Base-by-base conservation (phyloP, 2,797 vertebrate species). In the Pithecia hirsuta region DNA sequence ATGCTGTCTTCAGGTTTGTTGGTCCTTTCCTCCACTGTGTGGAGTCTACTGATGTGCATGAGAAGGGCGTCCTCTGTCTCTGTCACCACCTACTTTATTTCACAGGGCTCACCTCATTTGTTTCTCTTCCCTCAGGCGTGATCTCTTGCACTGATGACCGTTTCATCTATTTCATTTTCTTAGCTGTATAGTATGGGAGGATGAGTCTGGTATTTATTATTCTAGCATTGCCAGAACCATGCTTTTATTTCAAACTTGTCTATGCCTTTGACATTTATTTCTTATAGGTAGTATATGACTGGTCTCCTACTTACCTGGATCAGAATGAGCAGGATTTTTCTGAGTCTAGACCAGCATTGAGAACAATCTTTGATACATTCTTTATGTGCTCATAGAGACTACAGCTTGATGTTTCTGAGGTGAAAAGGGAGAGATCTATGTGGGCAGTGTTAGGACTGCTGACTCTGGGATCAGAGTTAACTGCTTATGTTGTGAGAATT, bases 31-130 rank as follows among this genome's bases (percentile, higher is more conserved):
- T 85, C 13, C 11, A 9, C 50, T 5, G 26, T 48, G 22, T 12
- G 24, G 50, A 30, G 4, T 33, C 39, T 33, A 9, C 33, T 48
- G 12, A 11, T 30, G 61, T 7, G 30, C 33, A 20, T 26, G 19
- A 36, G 24, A 28, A 72, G 30, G 22, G 36, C 1, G 2, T 20
- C 59, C n/a, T 36, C 26, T 5, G 1, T 36, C 5, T 20, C n/a
- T 26, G 9, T 24, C 17, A 2, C 61, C 33, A 2, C 2, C 12
- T 26, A 4, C 10, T 26, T 44, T 15, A 6, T 50, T 2, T 30
- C 41, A 4, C 0, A 4, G 36, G n/a, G 10, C 74, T 76, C 61
- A 9, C 15, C 39, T 64, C 48, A 22, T n/a, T 50, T 44, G 17
- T 28, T 44, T n/a, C 28, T 7, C 12, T 5, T 26, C 2, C 19